These are phyloP conservation scores for Pandemis heparana DNA, from an alignment of 2,888 invertebrate species.

Conservation along the genomic window DNA sequence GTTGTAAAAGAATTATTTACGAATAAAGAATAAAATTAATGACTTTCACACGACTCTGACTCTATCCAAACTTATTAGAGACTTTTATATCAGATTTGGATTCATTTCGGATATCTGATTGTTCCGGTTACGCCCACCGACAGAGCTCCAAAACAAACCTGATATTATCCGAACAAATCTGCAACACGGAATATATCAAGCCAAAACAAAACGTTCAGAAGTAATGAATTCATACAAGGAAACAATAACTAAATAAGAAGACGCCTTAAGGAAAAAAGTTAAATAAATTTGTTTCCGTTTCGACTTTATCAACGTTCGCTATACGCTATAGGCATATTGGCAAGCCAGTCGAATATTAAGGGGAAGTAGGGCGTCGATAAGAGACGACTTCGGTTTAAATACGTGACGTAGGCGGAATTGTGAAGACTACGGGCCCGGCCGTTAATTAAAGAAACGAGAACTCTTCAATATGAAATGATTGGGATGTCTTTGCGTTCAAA, in stretches of 20 bases:
- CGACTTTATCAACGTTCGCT: constrained; percentile 1
- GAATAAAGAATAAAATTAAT: too few relatives aligned
- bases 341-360: constrained; percentile 4
- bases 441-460: constrained; percentile 30
- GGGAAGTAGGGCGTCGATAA: constrained; percentile 17
- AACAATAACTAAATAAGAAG: background rate
- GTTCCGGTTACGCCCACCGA: too few relatives aligned
- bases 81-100: too few relatives aligned
- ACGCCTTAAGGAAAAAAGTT: constrained; percentile 6
- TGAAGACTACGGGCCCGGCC: constrained; percentile 16
- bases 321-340: constrained; percentile 3
- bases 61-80: too few relatives aligned
- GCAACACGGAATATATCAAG: background rate
- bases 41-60: too few relatives aligned
- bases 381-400: constrained; percentile 14
- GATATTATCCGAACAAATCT: background rate
- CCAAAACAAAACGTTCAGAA: background rate
- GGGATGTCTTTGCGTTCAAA: constrained; percentile 14
- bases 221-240: constrained; percentile 8
- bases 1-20: too few relatives aligned
- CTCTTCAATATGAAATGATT: constrained; percentile 23
- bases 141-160: too few relatives aligned
- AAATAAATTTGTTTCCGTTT: constrained; percentile 11
- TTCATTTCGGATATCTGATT: too few relatives aligned
- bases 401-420: constrained; percentile 30